Conservation (phyloP, 2,113 vertebrate species). For the Oenanthe oenanthe region DNA sequence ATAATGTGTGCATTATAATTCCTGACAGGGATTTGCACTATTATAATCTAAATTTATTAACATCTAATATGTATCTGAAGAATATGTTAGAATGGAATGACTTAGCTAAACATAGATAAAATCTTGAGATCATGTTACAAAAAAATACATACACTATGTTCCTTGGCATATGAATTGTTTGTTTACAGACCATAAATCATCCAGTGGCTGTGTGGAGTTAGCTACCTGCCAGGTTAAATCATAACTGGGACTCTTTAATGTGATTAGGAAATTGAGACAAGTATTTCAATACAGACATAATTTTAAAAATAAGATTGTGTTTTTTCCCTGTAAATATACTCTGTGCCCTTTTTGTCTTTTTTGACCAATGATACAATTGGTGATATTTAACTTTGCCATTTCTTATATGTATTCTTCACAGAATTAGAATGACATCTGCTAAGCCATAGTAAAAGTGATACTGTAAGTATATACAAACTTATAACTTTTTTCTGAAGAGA, state of each 20-base stretch:
- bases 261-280: background rate
- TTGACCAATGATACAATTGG: background rate
- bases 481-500: background rate
- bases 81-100: background rate
- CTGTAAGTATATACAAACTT: background rate
- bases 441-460: background rate
- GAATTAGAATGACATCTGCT: background rate
- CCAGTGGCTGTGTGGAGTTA: background rate
- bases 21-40: background rate
- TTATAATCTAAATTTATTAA: background rate
- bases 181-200: background rate
- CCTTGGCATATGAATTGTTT: background rate
- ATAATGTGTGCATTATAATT: background rate
- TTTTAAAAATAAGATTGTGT: background rate
- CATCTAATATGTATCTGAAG: background rate
- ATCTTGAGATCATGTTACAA: background rate
- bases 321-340: background rate
- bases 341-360: background rate
- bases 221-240: background rate
- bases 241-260: background rate
- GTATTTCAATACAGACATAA: background rate
- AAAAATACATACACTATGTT: background rate
- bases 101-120: background rate
- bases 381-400: background rate
- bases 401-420: background rate